These are phyloP conservation scores for Daboia siamensis DNA, from an alignment of 2,113 vertebrate genomes.

Conservation along the genomic window DNA sequence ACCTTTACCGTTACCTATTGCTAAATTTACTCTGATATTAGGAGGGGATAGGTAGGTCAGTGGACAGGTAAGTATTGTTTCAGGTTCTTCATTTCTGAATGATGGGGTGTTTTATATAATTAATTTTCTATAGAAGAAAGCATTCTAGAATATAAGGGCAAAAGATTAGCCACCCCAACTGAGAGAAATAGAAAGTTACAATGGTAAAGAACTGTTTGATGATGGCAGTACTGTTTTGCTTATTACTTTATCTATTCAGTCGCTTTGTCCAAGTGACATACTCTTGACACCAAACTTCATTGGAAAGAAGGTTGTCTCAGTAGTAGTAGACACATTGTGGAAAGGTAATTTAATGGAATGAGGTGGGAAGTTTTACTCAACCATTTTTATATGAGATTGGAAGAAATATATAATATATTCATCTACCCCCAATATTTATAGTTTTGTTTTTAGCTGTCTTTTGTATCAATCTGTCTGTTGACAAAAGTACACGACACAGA, in stretches of 20 bases:
- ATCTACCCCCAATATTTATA: background rate
- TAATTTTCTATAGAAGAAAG: background rate
- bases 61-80: background rate
- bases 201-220: background rate
- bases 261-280: background rate
- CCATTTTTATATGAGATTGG: background rate
- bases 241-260: background rate
- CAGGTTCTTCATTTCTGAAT: background rate
- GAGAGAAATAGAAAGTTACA: background rate
- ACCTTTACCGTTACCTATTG: background rate
- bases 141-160: background rate
- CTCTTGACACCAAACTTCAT: background rate
- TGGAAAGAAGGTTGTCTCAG: background rate
- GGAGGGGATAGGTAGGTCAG: background rate
- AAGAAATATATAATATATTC: background rate
- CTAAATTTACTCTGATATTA: background rate
- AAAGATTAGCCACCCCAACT: background rate
- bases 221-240: background rate
- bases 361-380: background rate
- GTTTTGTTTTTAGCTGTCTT: background rate
- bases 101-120: background rate
- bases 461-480: background rate
- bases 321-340: background rate
- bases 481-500: background rate
- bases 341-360: background rate